Evolutionary conservation across 2,888 invertebrate species (phyloP).

Genomic region (Boloria euphrosyne): DNA sequence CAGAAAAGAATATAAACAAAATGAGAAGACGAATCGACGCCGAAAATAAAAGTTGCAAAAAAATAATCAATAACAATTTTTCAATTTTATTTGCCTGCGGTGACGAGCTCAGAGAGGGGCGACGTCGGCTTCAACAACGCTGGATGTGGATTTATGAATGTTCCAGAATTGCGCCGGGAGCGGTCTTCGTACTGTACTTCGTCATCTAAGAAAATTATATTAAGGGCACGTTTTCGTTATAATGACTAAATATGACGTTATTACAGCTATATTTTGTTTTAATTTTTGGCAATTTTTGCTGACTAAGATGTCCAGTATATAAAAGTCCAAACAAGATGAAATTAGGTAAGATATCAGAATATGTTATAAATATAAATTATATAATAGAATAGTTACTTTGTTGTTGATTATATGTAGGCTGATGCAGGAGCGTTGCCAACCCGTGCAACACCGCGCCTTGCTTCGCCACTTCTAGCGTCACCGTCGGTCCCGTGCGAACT

Average conservation of each 20-base stretch:
- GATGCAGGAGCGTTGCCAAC: conserved; percentile 94
- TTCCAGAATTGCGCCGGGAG: conserved; percentile 71
- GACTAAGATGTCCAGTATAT: no score
- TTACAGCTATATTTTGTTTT: no score
- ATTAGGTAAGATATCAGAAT: neutral
- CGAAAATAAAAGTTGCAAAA: conserved; percentile 34
- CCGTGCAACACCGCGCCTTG: conserved; percentile 99
- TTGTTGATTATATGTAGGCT: conserved; percentile 84
- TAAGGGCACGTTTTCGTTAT: neutral
- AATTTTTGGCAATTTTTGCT: no score
- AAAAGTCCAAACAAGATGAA: no score
- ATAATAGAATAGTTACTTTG: conserved; percentile 38
- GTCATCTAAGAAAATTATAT: conserved; percentile 46
- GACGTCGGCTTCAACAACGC: conserved; percentile 67
- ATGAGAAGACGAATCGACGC: conserved; percentile 18
- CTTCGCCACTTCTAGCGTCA: conserved; percentile 97
- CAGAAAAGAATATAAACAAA: conserved; percentile 27
- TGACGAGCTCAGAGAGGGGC: conserved; percentile 75
- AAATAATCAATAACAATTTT: conserved; percentile 5
- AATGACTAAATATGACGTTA: neutral
- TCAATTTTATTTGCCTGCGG: conserved; percentile 67
- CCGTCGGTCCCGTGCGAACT: conserved; percentile 95
- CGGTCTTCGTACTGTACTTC: conserved; percentile 66
- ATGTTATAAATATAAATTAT: neutral
- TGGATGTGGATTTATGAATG: conserved; percentile 73